Percentiles rank a stretch among this genome's conserved stretches.
Conservation (phyloP, 2,113 vertebrate genomes). For the Corythaixoides concolor region DNA sequence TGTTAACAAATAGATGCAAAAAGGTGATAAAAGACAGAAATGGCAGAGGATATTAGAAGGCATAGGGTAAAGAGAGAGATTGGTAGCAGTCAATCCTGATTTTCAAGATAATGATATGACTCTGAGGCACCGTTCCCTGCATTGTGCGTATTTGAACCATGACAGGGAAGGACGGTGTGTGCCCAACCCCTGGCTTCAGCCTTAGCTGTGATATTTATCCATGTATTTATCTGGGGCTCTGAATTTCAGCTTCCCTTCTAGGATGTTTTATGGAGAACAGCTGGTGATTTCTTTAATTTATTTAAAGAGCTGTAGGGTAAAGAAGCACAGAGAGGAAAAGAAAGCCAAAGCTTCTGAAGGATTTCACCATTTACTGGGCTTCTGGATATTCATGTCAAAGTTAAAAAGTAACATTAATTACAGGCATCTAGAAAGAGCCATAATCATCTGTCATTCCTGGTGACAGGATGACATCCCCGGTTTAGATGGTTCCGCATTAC, state of each 20-base stretch:
- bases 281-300: neutral
- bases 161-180: neutral
- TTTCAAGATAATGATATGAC: neutral
- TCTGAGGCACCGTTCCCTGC: neutral
- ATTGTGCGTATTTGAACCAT: neutral
- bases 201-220: neutral
- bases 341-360: neutral
- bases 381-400: slow-evolving; percentile 1
- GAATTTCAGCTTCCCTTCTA: neutral
- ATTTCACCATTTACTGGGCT: neutral
- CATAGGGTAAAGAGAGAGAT: neutral
- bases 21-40: neutral
- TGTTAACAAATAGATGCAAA: neutral
- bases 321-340: neutral
- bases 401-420: slow-evolving; percentile 51
- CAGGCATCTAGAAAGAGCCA: slow-evolving; percentile 14
- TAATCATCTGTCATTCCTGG: slow-evolving; percentile 45
- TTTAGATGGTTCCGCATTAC: slow-evolving; percentile 27
- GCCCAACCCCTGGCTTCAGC: neutral
- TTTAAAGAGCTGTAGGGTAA: neutral
- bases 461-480: slow-evolving; percentile 57
- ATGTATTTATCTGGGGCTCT: neutral
- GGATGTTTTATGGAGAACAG: neutral
- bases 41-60: neutral
- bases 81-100: slow-evolving; percentile 5